phyloP scores from a whole-genome alignment of 2,113 vertebrate genomes.

The Ctenodactylus gundi region DNA sequence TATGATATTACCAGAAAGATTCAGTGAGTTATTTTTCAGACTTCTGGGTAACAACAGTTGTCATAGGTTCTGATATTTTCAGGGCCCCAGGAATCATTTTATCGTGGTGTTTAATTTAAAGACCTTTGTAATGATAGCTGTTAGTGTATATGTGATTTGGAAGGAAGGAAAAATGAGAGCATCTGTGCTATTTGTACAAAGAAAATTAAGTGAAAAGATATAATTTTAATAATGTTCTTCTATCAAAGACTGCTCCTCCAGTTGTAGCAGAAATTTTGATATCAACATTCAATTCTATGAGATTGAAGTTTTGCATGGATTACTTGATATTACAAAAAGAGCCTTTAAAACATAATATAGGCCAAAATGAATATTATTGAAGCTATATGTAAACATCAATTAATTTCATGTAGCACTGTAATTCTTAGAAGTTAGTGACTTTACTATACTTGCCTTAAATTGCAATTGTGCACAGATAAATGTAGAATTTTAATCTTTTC shows the following conservation, averaged over 20 bases:
- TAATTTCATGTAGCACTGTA: constrained; percentile 25
- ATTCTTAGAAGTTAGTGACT: constrained; percentile 59
- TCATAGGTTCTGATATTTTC: constrained; percentile 59
- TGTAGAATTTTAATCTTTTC: constrained; percentile 40
- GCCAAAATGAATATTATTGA: not conserved
- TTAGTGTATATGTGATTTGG: constrained; percentile 75
- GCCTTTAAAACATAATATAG: constrained; percentile 41
- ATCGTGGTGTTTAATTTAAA: constrained; percentile 71
- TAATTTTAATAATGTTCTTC: constrained; percentile 72
- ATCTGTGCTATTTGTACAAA: constrained; percentile 79
- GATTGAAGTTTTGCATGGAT: constrained; percentile 59
- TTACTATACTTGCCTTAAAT: constrained; percentile 40
- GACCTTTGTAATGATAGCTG: constrained; percentile 72
- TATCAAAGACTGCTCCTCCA: constrained; percentile 43
- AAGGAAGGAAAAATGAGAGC: constrained; percentile 78
- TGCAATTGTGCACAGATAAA: constrained; percentile 37
- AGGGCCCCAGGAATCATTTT: constrained; percentile 62
- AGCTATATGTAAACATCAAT: constrained; percentile 33
- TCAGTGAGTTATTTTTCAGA: constrained; percentile 54
- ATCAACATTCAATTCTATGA: constrained; percentile 71
- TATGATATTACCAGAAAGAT: constrained; percentile 59
- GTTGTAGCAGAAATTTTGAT: constrained; percentile 71
- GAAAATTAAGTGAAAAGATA: constrained; percentile 80
- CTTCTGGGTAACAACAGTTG: constrained; percentile 49
- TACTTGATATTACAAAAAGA: constrained; percentile 61